Evolutionary conservation across 2,888 invertebrate species (phyloP).

Genomic region (Zygogramma bicolorata): DNA sequence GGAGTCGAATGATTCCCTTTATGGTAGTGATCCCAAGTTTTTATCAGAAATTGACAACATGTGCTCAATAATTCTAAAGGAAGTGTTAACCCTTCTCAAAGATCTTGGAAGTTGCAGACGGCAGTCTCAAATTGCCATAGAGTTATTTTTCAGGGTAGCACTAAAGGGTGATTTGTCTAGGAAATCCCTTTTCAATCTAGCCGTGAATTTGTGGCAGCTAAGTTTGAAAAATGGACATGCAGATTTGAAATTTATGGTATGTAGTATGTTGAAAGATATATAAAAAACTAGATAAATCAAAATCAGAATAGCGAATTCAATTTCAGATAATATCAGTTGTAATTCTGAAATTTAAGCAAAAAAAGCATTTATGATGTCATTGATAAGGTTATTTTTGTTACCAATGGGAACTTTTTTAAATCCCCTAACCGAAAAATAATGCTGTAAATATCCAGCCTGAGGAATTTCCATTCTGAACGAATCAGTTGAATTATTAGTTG

Average conservation of each 20-base stretch:
- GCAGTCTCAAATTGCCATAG: conserved; percentile 81
- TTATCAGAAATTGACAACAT: conserved; percentile 83
- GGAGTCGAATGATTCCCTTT: conserved; percentile 92
- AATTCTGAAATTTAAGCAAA: no score
- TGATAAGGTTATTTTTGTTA: no score
- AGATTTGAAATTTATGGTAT: conserved; percentile 62
- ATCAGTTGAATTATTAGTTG: no score
- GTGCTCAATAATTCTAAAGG: conserved; percentile 81
- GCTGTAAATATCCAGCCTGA: no score
- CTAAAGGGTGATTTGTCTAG: conserved; percentile 73
- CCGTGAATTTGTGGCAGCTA: conserved; percentile 85
- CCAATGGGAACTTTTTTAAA: no score
- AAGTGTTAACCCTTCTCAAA: conserved; percentile 78
- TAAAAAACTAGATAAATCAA: neutral
- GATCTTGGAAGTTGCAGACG: conserved; percentile 73
- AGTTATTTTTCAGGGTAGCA: conserved; percentile 78
- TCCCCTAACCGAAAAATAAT: no score
- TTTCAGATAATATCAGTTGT: neutral
- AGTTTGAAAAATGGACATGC: conserved; percentile 73
- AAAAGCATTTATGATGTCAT: no score
- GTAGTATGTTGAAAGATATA: conserved; percentile 20
- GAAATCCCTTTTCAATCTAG: conserved; percentile 70
- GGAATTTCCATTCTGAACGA: no score
- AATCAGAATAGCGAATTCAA: neutral
- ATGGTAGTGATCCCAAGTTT: conserved; percentile 91